Evolutionary conservation across 2,113 vertebrate species (phyloP).

Genomic region (Procavia capensis): DNA sequence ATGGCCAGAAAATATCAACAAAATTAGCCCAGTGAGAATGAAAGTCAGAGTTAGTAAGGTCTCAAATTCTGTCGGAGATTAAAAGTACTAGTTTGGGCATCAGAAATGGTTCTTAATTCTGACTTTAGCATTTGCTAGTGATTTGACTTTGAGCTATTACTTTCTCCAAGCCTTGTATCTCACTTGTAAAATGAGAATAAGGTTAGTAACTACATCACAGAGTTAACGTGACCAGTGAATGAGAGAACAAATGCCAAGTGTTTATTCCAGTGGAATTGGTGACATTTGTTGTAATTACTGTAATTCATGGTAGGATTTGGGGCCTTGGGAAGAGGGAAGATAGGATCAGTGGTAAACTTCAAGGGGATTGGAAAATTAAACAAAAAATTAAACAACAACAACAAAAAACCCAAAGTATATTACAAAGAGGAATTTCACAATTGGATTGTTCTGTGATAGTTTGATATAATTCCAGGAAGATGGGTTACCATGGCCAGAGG

Average conservation of each 20-base stretch:
- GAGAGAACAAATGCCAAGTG: neutral
- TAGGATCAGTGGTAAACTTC: neutral
- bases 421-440: neutral
- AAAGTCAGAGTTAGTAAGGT: neutral
- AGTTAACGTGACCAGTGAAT: neutral
- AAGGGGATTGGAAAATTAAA: neutral
- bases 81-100: neutral
- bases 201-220: neutral
- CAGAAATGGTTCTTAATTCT: neutral
- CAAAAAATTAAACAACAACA: neutral
- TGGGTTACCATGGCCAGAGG: neutral
- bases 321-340: conserved; percentile 1
- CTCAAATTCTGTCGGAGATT: neutral
- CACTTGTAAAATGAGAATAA: conserved; percentile 6
- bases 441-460: neutral
- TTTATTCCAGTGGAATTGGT: neutral
- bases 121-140: neutral
- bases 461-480: conserved; percentile 4
- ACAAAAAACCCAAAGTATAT: neutral
- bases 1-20: neutral
- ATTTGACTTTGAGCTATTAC: neutral
- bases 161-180: neutral
- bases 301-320: conserved; percentile 9
- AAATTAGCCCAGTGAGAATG: neutral
- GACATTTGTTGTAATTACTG: conserved; percentile 28